Evolutionary conservation across 2,888 invertebrate species (phyloP), one percentile per base, ranked within the genome.

Genomic region (Marronus borbonicus): DNA sequence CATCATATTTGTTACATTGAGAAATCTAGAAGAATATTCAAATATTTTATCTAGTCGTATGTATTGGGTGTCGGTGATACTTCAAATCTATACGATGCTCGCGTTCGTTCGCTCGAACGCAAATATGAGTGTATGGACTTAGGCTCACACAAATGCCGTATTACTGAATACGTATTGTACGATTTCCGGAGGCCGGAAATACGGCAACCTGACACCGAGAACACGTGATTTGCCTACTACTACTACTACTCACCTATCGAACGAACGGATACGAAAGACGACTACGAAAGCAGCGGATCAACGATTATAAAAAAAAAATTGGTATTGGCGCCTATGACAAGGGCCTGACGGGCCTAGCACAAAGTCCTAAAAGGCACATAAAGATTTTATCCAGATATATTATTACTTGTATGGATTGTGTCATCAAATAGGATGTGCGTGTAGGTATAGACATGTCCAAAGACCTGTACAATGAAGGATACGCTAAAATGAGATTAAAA

Each of bases 101-200:
- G 20, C 50, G 24, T 44, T 14, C 24, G 49, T 44, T 14, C 24
- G 49, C 10, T 24, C 50, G 49, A 14, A 50, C 44, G 68, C 68
- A 50, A 50, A 68, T 68, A 50, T 70, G 24, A n/a, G 60, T n/a
- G 44, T 60, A 60, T 14, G 60, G 28, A 44, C 60, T 60, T 60
- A 74, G 20, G 72, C 72, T 74, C 49, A 39, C 72, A 72, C 72
- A 74, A 74, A 74, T 74, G 72, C 72, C 60, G 72, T 74, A 60
- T 74, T 74, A 74, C 60, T 77, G 79, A 79, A 79, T 79, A 77
- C 78, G 79, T 77, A 84, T 84, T 84, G 84, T 84, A 80, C 81
- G 82, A 82, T 82, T 83, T 84, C 84, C 84, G 84, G 83, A 80
- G 80, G 79, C 83, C 81, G 84, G 84, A 84, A 84, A 83, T 83